These are phyloP conservation scores for Macrotis lagotis DNA, from an alignment of 2,113 vertebrate genomes.

Conservation along the genomic window DNA sequence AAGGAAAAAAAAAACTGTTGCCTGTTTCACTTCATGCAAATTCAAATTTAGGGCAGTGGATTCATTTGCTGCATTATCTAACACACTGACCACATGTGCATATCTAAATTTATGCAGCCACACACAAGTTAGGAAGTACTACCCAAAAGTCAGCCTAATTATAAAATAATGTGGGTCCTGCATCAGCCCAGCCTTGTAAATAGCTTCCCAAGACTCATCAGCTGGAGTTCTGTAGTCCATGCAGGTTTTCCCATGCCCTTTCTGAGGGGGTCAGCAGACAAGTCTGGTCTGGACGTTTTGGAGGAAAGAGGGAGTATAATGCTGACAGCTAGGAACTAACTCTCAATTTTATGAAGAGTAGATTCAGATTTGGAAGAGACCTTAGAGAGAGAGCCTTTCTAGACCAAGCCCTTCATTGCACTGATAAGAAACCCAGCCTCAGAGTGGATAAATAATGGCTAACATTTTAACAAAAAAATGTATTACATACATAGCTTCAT, in stretches of 20 bases:
- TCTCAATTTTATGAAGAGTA: not conserved
- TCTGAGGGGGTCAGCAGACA: not conserved
- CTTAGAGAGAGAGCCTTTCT: not conserved
- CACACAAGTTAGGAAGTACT: not conserved
- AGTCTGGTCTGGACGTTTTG: not conserved
- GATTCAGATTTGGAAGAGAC: not conserved
- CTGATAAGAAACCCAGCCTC: not conserved
- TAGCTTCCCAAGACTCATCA: not conserved
- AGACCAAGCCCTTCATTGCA: not conserved
- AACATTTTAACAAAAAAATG: not conserved
- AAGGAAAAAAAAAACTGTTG: not conserved
- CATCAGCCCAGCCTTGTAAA: not conserved
- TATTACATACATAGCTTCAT: not conserved
- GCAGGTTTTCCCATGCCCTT: not conserved
- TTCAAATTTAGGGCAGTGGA: not conserved
- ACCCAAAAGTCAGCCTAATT: not conserved
- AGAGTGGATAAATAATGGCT: not conserved
- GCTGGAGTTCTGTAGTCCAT: not conserved
- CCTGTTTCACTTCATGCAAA: not conserved
- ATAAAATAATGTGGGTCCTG: not conserved
- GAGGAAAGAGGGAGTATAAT: not conserved
- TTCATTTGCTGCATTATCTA: constrained; percentile 1
- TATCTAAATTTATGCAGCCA: not conserved
- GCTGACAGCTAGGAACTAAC: not conserved
- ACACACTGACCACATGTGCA: not conserved